Evolutionary conservation across 1,140 invertebrate genomes (phyloP), one percentile per base, ranked within the genome.

Genomic region (Eriocheir sinensis): DNA sequence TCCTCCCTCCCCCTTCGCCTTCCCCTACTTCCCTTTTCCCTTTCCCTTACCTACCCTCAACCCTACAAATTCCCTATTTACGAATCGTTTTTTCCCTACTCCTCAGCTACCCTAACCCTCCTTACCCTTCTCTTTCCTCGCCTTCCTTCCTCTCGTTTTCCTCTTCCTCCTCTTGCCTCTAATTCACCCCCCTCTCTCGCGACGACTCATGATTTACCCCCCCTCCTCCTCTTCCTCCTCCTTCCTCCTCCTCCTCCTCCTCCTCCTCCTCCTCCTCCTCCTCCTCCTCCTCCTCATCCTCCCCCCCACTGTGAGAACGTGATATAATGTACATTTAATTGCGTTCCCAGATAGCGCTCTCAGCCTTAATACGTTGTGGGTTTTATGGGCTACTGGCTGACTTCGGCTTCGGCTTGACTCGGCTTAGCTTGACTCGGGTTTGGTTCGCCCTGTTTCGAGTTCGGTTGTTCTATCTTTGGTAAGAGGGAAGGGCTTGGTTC

Each of bases 311-410:
- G 60, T 72, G 60, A 72, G 60, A 72, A 72, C 60, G 60, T 72
- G 60, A 72, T 72, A 72, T 72, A 72, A 72, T 72, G 60, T 72
- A 72, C 60, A 72, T 72, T 72, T 72, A 72, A 72, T 72, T 72
- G 60, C 60, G 60, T 72, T n/a, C 60, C 60, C 27, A n/a, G 60
- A 72, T 72, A 72, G 60, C 60, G 60, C 60, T 72, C 60, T 72
- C 60, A 72, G 60, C 60, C 60, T 72, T 72, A 72, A 72, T 72
- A 72, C 60, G 60, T 72, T 72, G 60, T 72, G 60, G 60, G 60
- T 72, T 72, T 72, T 72, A 72, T 72, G 60, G n/a, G 60, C 6
- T n/a, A 72, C 27, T 72, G 60, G 27, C n/a, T n/a, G n/a, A n/a
- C n/a, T n/a, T n/a, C n/a, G n/a, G n/a, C n/a, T n/a, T n/a, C n/a